Conservation (phyloP, 2,888 invertebrate species). For the Agelastica alni region DNA sequence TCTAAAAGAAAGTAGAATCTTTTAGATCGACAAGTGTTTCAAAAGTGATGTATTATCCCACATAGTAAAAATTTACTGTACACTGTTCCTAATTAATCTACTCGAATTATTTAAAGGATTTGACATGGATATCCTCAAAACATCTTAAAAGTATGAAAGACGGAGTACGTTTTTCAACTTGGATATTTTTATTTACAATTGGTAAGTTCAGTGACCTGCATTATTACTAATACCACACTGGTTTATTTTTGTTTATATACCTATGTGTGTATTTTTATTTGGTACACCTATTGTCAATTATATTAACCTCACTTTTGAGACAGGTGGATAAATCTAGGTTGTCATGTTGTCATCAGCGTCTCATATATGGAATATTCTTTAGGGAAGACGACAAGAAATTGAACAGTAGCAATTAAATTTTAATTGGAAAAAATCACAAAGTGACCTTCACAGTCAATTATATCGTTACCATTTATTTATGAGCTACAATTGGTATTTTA, state of each 20-base stretch:
- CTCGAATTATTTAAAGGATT: constrained; percentile 4
- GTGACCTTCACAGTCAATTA: no score
- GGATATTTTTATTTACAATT: constrained; percentile 44
- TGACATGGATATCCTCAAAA: constrained; percentile 7
- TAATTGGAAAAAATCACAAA: no score
- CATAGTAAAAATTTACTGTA: constrained; percentile 2
- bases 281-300: constrained; percentile 1
- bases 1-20: constrained; percentile 1
- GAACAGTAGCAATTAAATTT: no score
- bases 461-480: no score
- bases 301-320: constrained; percentile 9
- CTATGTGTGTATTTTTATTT: constrained; percentile 1
- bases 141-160: constrained; percentile 16
- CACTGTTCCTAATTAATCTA: constrained; percentile 2
- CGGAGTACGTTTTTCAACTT: constrained; percentile 34
- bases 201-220: constrained; percentile 37
- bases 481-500: background rate
- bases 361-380: constrained; percentile 4
- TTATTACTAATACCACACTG: constrained; percentile 11
- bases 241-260: constrained; percentile 21
- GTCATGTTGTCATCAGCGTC: constrained; percentile 8
- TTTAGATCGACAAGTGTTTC: background rate
- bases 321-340: constrained; percentile 11
- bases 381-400: no score
- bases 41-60: constrained; percentile 7